Base-by-base conservation (phyloP, 2,113 vertebrate genomes). In the Poeciliopsis prolifica region DNA sequence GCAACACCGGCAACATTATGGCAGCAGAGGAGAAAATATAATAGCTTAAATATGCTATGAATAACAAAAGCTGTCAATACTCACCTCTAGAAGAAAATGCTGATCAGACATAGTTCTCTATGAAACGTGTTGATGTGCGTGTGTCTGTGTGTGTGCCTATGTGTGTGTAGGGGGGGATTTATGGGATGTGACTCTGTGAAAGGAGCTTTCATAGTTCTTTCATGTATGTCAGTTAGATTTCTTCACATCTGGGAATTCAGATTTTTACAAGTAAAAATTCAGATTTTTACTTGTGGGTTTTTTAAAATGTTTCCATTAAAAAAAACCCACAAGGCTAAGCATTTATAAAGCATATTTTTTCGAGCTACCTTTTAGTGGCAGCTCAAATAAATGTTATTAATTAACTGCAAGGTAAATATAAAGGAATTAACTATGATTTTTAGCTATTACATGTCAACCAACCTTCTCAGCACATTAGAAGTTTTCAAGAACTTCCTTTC, bases 51-150 rank as follows among this genome's bases (percentile, higher is more conserved):
- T 90, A 92, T 88, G 88, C 92, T 82, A 93, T 93, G 88, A 89
- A 93, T 92, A 92, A 93, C 89, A 92, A 91, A 90, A 77, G 8
- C 92, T 94, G 90, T 93, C 93, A 92, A 94, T 94, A 91, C 73
- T 91, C 85, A 92, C 90, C 90, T 91, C 90, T 77, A 79, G 77
- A 88, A 74, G 81, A 93, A 67, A 89, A 82, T 78, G 92, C 91
- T 93, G 91, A 93, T 93, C 86, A 91, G 89, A 91, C 88, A 88
- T 85, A 91, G 87, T 91, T 89, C 87, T 58, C 22, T n/a, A 87
- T 66, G 82, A 87, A 74, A 87, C 88, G 84, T 85, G 81, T 84
- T 69, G 12, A 80, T 75, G 84, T 74, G 77, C 63, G 77, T 77
- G 48, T 54, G 48, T 0, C 1, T 54, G 22, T 54, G 44, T 5